Percentiles rank a stretch among this genome's conserved stretches.
These are phyloP conservation scores for Meteorus colon DNA, from an alignment of 2,888 invertebrate species.

Conservation along the genomic window DNA sequence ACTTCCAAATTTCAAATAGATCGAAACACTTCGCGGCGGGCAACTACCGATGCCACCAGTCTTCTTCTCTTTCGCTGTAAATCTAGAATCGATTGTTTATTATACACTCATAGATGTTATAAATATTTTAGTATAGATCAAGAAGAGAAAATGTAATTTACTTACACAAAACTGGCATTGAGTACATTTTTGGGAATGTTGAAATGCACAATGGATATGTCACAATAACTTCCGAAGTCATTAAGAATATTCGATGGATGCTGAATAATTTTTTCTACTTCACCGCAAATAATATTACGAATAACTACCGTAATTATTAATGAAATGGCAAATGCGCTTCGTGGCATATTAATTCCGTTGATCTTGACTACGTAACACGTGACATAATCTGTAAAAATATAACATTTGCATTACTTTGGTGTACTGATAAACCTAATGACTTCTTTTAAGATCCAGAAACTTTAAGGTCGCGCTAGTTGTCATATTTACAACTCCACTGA, in stretches of 20 bases:
- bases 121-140: not conserved
- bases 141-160: slow-evolving; percentile 7
- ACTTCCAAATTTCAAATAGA: slow-evolving; percentile 86
- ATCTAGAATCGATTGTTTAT: slow-evolving; percentile 56
- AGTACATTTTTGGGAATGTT: slow-evolving; percentile 75
- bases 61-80: slow-evolving; percentile 66
- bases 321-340: slow-evolving; percentile 50
- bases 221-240: slow-evolving; percentile 77
- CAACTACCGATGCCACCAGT: slow-evolving; percentile 76
- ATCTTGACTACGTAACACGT: slow-evolving; percentile 59
- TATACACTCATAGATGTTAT: not conserved
- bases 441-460: too few species aligned
- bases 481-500: too few species aligned
- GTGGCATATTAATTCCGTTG: slow-evolving; percentile 48
- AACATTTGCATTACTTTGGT: not conserved
- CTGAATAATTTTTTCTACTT: slow-evolving; percentile 66
- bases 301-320: slow-evolving; percentile 59
- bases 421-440: not conserved
- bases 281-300: slow-evolving; percentile 58
- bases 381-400: not conserved
- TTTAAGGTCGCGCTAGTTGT: too few species aligned
- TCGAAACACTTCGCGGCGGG: slow-evolving; percentile 78
- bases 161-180: slow-evolving; percentile 73
- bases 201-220: slow-evolving; percentile 78
- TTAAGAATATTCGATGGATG: slow-evolving; percentile 74